These are phyloP conservation scores for Xyrichtys novacula DNA, from an alignment of 2,797 vertebrate species.

Conservation along the genomic window DNA sequence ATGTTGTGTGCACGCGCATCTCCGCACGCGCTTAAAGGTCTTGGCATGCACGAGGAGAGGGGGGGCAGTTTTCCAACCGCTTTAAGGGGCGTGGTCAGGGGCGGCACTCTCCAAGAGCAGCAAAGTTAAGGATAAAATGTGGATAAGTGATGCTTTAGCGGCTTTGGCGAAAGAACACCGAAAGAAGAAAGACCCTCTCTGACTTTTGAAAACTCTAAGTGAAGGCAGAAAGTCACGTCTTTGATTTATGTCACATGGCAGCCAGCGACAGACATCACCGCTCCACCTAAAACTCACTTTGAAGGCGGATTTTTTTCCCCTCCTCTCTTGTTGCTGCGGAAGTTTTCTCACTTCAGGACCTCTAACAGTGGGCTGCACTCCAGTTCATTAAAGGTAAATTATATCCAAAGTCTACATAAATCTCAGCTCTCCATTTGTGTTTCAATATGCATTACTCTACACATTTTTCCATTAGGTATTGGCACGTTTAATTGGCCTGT, in stretches of 20 bases:
- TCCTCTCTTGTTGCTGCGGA: slow-evolving; percentile 12
- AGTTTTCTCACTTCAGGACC: slow-evolving; percentile 46
- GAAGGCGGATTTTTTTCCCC: slow-evolving; percentile 29
- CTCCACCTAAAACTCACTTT: slow-evolving; percentile 57
- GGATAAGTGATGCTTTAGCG: slow-evolving; percentile 77
- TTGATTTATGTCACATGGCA: slow-evolving; percentile 21
- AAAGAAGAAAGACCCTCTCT: slow-evolving; percentile 46
- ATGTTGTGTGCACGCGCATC: neutral
- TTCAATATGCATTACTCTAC: slow-evolving; percentile 48
- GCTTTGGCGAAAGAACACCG: slow-evolving; percentile 67
- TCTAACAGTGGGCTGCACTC: slow-evolving; percentile 46
- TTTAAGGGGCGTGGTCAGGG: slow-evolving; percentile 75
- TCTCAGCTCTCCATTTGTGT: slow-evolving; percentile 43
- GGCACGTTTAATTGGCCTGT: slow-evolving; percentile 45
- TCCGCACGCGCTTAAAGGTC: slow-evolving; percentile 15
- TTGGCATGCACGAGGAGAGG: slow-evolving; percentile 36
- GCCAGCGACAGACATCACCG: slow-evolving; percentile 14
- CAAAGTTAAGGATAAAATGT: slow-evolving; percentile 83
- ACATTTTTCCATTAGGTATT: slow-evolving; percentile 56
- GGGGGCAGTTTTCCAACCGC: too few relatives aligned
- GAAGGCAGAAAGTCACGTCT: slow-evolving; percentile 6
- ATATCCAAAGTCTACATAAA: slow-evolving; percentile 61
- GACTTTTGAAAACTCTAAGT: neutral
- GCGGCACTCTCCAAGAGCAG: slow-evolving; percentile 62
- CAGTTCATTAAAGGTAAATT: slow-evolving; percentile 76